These are phyloP conservation scores for Parasteatoda tepidariorum DNA, from an alignment of 1,140 invertebrate species.

Conservation along the genomic window DNA sequence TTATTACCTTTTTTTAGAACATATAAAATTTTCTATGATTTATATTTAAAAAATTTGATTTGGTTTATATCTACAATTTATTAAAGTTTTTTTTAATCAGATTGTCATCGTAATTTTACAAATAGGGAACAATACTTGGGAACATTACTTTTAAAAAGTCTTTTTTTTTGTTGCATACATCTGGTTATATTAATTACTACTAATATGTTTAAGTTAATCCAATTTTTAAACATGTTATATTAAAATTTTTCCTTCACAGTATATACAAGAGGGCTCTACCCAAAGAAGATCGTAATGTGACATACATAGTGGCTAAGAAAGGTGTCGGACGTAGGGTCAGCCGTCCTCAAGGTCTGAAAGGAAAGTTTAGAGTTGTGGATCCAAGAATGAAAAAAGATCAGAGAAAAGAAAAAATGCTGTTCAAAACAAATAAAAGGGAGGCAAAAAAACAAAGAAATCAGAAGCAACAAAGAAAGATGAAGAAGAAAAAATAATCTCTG, in stretches of 20 bases:
- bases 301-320: conserved; percentile 95
- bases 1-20: no score
- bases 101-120: no score
- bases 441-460: background rate
- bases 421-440: conserved; percentile 18
- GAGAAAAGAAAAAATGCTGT: conserved; percentile 7
- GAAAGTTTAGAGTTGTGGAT: conserved; percentile 95
- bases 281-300: conserved; percentile 86
- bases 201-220: no score
- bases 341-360: conserved; percentile 88
- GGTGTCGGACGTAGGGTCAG: conserved; percentile 80
- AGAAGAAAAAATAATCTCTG: background rate
- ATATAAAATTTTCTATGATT: no score
- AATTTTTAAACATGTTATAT: no score
- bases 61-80: no score
- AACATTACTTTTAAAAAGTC: no score
- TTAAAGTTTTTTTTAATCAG: no score
- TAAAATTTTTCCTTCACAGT: conserved; percentile 71
- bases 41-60: no score
- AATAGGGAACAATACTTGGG: no score
- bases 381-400: conserved; percentile 94
- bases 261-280: conserved; percentile 88
- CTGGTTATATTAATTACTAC: no score
- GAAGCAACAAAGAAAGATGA: background rate
- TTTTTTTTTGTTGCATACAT: no score